Evolutionary conservation across 2,113 vertebrate species (phyloP).

Genomic region (Chamaea fasciata): DNA sequence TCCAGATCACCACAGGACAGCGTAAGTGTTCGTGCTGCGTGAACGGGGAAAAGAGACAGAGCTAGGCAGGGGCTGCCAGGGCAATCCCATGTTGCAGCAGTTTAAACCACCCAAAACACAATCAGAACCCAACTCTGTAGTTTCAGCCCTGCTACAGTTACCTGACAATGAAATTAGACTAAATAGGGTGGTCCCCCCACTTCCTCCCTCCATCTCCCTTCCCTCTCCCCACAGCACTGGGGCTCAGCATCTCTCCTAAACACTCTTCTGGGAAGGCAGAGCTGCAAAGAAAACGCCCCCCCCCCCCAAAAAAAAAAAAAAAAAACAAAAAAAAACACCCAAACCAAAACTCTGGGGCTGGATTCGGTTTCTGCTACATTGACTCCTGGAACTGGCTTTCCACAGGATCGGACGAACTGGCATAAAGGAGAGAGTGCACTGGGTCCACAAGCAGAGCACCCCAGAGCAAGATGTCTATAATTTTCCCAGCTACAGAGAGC

Average conservation of each 20-base stretch:
- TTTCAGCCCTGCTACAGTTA: not conserved
- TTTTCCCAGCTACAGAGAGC: not conserved
- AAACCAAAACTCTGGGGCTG: rapidly evolving
- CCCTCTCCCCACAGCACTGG: not conserved
- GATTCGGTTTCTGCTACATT: not conserved
- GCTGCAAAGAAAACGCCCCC: not conserved
- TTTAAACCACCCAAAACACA: not conserved
- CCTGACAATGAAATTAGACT: not conserved
- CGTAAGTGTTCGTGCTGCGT: rapidly evolving
- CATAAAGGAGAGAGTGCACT: not conserved
- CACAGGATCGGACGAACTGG: not conserved
- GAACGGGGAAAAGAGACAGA: not conserved
- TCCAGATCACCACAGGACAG: not conserved
- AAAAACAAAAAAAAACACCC: too few relatives aligned
- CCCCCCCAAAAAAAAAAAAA: not conserved
- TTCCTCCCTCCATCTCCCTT: not conserved
- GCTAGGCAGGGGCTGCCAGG: not conserved
- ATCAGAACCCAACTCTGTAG: too few relatives aligned
- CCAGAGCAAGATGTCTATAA: not conserved
- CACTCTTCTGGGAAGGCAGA: not conserved
- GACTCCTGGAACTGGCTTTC: not conserved
- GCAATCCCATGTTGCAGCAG: not conserved
- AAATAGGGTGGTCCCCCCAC: not conserved
- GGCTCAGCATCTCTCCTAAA: not conserved
- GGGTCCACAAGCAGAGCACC: not conserved